Base-by-base conservation (phyloP, 1,140 invertebrate genomes). In the Brachionus calyciflorus region DNA sequence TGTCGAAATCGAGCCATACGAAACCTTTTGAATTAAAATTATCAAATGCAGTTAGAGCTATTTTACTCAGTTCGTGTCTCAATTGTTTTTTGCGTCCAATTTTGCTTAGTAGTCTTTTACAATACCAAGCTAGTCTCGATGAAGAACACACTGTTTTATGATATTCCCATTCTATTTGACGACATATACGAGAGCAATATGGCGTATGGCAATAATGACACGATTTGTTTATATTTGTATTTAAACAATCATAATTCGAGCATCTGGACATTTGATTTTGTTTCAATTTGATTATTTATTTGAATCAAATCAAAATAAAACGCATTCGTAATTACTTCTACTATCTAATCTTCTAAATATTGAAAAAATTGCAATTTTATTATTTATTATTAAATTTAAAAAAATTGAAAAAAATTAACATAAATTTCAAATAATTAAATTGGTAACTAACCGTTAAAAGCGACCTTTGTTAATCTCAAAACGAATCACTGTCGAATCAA, bases 1-100 rank as follows among this genome's bases (percentile, higher is more conserved):
- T 51, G 1, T 51, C 46, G n/a, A 73, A 73, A 73, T 73, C 69
- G 30, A 73, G 69, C 69, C 69, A 73, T 26, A 73, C 69, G 51
- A 73, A 73, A 3, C 69, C 69, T 49, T 41, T 26, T 10, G 60
- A 41, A 10, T 65, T 7, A 44, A 65, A 65, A 30, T 51, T 73
- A 28, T 49, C 28, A 19, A 33, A 53, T 12, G 44, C 69, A 21
- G 69, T 37, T 6, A 17, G 46, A 5, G 46, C 51, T 19, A 73
- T 49, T 49, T 73, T 73, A 33, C 69, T 73, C 14, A 73, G 28
- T 14, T 73, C 69, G 40, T 51, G 46, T 53, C 69, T 49, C 3
- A 73, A 46, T 14, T 51, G 19, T 1, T 12, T n/a, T 12, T 28
- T 73, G 17, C 69, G 44, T 12, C 69, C 69, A 51, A 73, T 37